Percentiles rank a stretch among this genome's conserved stretches.
phyloP scores from a whole-genome alignment of 2,797 vertebrate species.

The Betta splendens region DNA sequence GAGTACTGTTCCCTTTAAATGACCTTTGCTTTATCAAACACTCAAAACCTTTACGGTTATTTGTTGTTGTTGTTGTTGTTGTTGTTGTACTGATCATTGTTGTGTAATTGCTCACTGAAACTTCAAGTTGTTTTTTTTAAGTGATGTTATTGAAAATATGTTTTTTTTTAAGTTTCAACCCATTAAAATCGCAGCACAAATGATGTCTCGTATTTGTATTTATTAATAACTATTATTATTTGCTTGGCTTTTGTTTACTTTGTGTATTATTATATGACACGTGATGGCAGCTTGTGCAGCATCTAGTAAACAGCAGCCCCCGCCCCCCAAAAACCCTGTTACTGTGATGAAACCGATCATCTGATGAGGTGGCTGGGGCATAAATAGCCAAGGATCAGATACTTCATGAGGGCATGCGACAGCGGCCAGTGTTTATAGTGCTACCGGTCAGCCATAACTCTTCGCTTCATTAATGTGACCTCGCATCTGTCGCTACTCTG shows the following conservation, averaged over 20 bases:
- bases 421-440: slow-evolving; percentile 44
- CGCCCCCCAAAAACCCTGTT: slow-evolving; percentile 14
- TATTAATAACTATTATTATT: not conserved
- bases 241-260: not conserved
- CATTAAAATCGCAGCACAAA: slow-evolving; percentile 59
- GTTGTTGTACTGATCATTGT: slow-evolving; percentile 10
- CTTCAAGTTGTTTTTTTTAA: slow-evolving; percentile 2
- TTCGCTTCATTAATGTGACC: slow-evolving; percentile 2
- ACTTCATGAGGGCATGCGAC: slow-evolving; percentile 24
- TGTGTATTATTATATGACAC: not conserved
- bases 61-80: slow-evolving; percentile 4
- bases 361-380: slow-evolving; percentile 38
- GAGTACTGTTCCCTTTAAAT: slow-evolving; percentile 1
- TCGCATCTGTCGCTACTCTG: slow-evolving; percentile 6
- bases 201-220: not conserved
- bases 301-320: slow-evolving; percentile 14
- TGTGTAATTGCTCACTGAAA: slow-evolving; percentile 57
- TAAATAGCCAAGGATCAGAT: slow-evolving; percentile 67
- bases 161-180: slow-evolving; percentile 38
- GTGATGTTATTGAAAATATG: slow-evolving; percentile 18
- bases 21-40: slow-evolving; percentile 17
- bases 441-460: not conserved
- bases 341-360: slow-evolving; percentile 35
- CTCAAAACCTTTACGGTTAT: too few species aligned
- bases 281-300: not conserved